Evolutionary conservation across 2,888 invertebrate species (phyloP).

Genomic region (Muscina levida): DNA sequence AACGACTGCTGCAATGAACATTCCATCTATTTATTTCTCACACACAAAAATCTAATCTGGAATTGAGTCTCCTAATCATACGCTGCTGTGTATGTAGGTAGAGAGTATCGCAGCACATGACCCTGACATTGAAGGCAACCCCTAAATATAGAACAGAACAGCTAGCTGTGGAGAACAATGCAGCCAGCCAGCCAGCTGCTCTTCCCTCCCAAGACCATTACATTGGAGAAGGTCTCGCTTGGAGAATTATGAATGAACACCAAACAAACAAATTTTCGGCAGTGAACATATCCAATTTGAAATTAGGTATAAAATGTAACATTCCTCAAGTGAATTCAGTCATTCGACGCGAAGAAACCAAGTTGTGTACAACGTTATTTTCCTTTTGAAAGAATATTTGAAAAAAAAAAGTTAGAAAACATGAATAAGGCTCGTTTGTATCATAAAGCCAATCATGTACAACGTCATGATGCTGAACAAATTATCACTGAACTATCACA

Average conservation of each 20-base stretch:
- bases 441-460: conserved; percentile 85
- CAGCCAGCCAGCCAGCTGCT: too few relatives aligned
- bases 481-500: conserved; percentile 84
- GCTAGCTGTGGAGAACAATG: too few relatives aligned
- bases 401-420: background rate
- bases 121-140: background rate
- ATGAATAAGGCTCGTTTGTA: conserved; percentile 86
- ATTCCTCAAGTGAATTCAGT: background rate
- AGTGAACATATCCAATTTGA: background rate
- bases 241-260: too few relatives aligned
- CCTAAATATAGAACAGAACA: background rate
- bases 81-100: too few relatives aligned
- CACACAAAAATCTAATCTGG: too few relatives aligned
- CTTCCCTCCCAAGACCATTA: too few relatives aligned
- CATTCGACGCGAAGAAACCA: background rate
- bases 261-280: too few relatives aligned
- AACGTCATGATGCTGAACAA: conserved; percentile 84
- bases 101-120: too few relatives aligned
- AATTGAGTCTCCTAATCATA: too few relatives aligned
- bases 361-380: background rate
- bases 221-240: too few relatives aligned
- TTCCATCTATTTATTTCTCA: too few relatives aligned
- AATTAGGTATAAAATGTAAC: conserved; percentile 44
- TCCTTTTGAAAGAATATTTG: background rate
- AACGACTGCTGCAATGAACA: too few relatives aligned